Evolutionary conservation across 2,797 vertebrate genomes (phyloP), one percentile per base, ranked within the genome.

Genomic region (Argya squamiceps): DNA sequence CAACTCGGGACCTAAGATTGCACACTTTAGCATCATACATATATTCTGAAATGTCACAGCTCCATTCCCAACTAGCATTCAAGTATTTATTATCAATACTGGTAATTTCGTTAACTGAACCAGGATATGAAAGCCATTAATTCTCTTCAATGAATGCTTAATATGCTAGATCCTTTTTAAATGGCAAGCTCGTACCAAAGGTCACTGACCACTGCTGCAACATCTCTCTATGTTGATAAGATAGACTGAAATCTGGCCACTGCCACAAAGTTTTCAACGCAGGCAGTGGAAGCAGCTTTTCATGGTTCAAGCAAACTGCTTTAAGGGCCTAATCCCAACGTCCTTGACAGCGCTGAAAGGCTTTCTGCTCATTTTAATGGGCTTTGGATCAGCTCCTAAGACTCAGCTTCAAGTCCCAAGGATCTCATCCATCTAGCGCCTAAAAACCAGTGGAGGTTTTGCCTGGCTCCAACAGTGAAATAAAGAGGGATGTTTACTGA

Each of bases 11-110:
- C 5, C 2, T 24, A 26, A 23, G 22, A 50, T 24, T 1, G 0
- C 26, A 44, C 0, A 0, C 34, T 74, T 44, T 16, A 47, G 39
- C 2, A 0, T 32, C 32, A 41, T 2, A 15, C 3, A 0, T 17
- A 14, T 0, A 5, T 37, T 89, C 71, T 39, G 41, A 84, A 84
- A 70, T 11, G 13, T 41, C 74, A 59, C 74, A 39, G 21, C 27
- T 43, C 27, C 44, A 53, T 49, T 88, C 24, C 67, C 41, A 67
- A 24, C 15, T 29, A 43, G 12, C 41, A 32, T 47, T 52, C 41
- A 32, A 41, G 37, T 56, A 63, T 67, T 79, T 79, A 34, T 59
- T 53, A 64, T 24, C 70, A 37, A 5, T 50, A 60, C 37, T 17
- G 50, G 27, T 16, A 22, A 84, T 73, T 76, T 69, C 27, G 30